phyloP scores from a whole-genome alignment of 2,888 invertebrate genomes.

The Achlya flavicornis region DNA sequence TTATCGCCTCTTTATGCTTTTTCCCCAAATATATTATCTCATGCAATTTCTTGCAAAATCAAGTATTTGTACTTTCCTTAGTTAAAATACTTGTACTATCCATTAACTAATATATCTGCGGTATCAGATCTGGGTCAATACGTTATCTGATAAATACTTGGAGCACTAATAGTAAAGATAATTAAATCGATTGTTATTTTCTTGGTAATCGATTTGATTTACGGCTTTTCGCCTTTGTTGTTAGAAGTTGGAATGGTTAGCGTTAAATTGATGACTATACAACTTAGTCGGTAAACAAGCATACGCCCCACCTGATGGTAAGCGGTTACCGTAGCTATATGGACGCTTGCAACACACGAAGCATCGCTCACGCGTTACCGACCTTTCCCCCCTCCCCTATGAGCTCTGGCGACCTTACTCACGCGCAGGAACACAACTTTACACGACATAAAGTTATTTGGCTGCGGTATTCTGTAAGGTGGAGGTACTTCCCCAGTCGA shows the following conservation, averaged over 20 bases:
- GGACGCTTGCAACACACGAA: too few species aligned
- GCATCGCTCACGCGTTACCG: too few species aligned
- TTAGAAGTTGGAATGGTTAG: not conserved
- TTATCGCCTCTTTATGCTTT: too few species aligned
- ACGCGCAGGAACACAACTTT: too few species aligned
- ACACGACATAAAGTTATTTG: too few species aligned
- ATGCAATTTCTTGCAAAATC: not conserved
- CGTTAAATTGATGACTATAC: not conserved
- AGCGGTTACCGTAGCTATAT: too few species aligned
- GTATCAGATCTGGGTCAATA: constrained; percentile 1
- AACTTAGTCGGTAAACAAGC: too few species aligned
- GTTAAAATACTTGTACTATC: not conserved
- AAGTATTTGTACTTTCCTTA: not conserved
- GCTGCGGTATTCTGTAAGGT: too few species aligned
- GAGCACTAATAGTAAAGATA: not conserved
- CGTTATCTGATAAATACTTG: not conserved
- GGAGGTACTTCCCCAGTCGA: too few species aligned
- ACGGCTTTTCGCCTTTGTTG: constrained; percentile 23
- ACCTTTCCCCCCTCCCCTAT: too few species aligned
- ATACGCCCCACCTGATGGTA: too few species aligned
- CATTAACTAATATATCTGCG: not conserved
- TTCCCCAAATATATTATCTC: not conserved
- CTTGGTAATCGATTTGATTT: constrained; percentile 31
- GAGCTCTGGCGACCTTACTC: too few species aligned
- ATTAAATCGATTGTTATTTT: constrained; percentile 22